Percentiles rank a stretch among this genome's conserved stretches.
phyloP scores from a whole-genome alignment of 2,113 vertebrate genomes.

The Apus apus region DNA sequence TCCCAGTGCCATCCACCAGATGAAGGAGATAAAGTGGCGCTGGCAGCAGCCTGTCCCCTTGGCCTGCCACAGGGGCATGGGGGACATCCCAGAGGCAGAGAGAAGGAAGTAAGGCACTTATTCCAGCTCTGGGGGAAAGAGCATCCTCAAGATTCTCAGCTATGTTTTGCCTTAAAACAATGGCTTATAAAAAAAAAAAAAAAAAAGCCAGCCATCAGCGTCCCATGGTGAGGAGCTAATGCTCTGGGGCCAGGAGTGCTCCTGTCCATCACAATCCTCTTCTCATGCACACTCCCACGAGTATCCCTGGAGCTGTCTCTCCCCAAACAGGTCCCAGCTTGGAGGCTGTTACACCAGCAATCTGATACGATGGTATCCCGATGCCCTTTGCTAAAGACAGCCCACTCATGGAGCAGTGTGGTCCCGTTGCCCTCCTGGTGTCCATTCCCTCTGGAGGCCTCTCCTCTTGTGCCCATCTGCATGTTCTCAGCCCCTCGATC shows the following conservation, averaged over 20 bases:
- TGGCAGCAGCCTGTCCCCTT: neutral
- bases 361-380: accelerated
- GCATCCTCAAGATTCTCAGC: neutral
- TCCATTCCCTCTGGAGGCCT: neutral
- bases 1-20: neutral
- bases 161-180: neutral
- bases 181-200: neutral
- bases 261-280: neutral
- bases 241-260: neutral
- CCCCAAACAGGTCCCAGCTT: neutral
- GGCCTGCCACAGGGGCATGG: accelerated
- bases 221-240: neutral
- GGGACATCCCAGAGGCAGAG: neutral
- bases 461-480: neutral
- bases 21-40: neutral
- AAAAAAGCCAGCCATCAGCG: neutral
- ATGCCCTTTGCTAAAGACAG: neutral
- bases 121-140: neutral
- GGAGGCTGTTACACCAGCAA: neutral
- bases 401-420: neutral
- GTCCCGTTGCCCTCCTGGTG: neutral
- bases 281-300: neutral
- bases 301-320: neutral
- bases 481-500: accelerated
- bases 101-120: neutral